Evolutionary conservation across 2,113 vertebrate species (phyloP).

Genomic region (Carassius gibelio): DNA sequence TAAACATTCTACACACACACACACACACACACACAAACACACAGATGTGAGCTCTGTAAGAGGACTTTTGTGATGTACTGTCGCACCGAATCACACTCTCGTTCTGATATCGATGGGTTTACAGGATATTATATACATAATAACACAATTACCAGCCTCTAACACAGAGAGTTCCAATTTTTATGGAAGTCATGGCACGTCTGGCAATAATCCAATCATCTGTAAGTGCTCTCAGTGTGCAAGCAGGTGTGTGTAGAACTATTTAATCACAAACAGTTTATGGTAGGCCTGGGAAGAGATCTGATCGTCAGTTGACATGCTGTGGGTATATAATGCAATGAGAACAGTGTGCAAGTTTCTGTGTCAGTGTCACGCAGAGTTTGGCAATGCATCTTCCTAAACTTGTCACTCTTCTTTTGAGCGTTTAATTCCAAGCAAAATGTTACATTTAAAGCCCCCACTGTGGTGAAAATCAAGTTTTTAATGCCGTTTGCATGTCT

Average conservation of each 20-base stretch:
- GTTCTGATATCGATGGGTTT: conserved; percentile 20
- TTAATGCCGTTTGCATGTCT: neutral
- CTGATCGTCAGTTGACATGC: neutral
- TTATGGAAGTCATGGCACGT: conserved; percentile 13
- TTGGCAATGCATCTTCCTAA: conserved; percentile 7
- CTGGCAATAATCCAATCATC: conserved; percentile 50
- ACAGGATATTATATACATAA: conserved; percentile 24
- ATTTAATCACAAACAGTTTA: neutral
- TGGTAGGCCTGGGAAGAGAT: neutral
- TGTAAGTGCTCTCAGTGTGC: conserved; percentile 34
- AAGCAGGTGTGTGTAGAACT: neutral
- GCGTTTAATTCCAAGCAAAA: neutral
- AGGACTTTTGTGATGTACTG: conserved; percentile 6
- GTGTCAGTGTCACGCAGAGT: neutral
- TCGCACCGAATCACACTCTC: neutral
- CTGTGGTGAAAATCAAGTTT: neutral
- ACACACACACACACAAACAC: neutral
- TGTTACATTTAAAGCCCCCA: neutral
- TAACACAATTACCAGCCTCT: conserved; percentile 44
- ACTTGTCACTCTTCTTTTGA: neutral
- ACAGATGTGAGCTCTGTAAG: conserved; percentile 2
- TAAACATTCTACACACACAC: conserved; percentile 14
- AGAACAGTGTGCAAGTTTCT: neutral
- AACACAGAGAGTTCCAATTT: conserved; percentile 41
- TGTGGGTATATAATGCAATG: conserved; percentile 5